Evolutionary conservation across 92 coral and sea anemone species (phyloP).

Genomic region (Phenganax subtilis): DNA sequence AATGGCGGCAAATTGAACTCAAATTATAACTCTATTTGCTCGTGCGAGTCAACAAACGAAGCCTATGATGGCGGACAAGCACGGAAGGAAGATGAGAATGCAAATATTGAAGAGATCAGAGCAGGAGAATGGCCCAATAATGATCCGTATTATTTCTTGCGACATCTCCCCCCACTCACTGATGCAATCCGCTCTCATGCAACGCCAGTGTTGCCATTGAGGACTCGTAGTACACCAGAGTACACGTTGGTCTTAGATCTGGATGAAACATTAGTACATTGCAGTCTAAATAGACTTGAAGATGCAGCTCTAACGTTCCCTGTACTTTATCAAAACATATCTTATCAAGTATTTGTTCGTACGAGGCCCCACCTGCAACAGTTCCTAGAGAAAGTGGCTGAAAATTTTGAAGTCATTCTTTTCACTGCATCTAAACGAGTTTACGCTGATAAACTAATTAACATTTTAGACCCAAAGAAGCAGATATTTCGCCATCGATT

Average conservation of each 20-base stretch:
- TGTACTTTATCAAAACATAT: slow-evolving; percentile 87
- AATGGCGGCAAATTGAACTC: slow-evolving; percentile 41
- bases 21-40: slow-evolving; percentile 40
- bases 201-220: slow-evolving; percentile 79
- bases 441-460: slow-evolving; percentile 92
- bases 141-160: slow-evolving; percentile 92
- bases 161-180: slow-evolving; percentile 82
- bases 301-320: slow-evolving; percentile 97
- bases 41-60: slow-evolving; percentile 42
- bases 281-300: slow-evolving; percentile 94
- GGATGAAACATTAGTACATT: slow-evolving; percentile 97
- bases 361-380: slow-evolving; percentile 93
- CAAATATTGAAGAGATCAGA: slow-evolving; percentile 73
- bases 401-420: slow-evolving; percentile 85
- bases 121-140: slow-evolving; percentile 73
- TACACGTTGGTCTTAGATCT: slow-evolving; percentile 89
- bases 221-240: slow-evolving; percentile 97
- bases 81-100: slow-evolving; percentile 82
- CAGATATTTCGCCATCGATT: slow-evolving; percentile 91
- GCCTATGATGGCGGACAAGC: slow-evolving; percentile 22
- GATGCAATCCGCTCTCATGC: slow-evolving; percentile 76
- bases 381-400: slow-evolving; percentile 83
- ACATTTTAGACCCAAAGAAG: slow-evolving; percentile 90
- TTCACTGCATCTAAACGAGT: slow-evolving; percentile 98
- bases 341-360: slow-evolving; percentile 96